phyloP scores from a whole-genome alignment of 2,888 invertebrate species.

The Didymodactylos carnosus region DNA sequence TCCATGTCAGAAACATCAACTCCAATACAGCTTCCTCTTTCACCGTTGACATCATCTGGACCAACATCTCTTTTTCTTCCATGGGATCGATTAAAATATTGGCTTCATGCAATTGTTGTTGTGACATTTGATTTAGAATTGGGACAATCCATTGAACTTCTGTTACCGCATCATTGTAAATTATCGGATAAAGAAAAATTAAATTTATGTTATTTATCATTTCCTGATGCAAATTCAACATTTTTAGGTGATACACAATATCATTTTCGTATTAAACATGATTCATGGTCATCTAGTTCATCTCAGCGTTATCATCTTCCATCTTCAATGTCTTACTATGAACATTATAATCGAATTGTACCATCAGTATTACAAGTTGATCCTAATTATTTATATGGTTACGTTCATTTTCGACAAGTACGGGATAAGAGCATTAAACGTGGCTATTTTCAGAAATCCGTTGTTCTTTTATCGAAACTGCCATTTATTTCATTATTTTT shows the following conservation, averaged over 20 bases:
- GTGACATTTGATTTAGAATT: slow-evolving; percentile 96
- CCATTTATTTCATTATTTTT: slow-evolving; percentile 81
- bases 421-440: slow-evolving; percentile 52
- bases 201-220: slow-evolving; percentile 80
- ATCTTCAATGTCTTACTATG: not conserved
- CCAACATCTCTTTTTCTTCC: slow-evolving; percentile 26
- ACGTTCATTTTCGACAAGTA: slow-evolving; percentile 74
- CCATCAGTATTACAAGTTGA: slow-evolving; percentile 4
- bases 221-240: slow-evolving; percentile 87
- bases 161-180: slow-evolving; percentile 56
- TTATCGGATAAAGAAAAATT: slow-evolving; percentile 39
- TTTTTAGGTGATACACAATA: slow-evolving; percentile 96
- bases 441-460: slow-evolving; percentile 79
- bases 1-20: not conserved
- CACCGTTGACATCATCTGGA: not conserved
- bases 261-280: slow-evolving; percentile 64
- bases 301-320: no score
- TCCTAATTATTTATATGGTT: slow-evolving; percentile 70
- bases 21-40: no score
- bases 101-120: slow-evolving; percentile 90
- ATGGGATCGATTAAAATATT: slow-evolving; percentile 49
- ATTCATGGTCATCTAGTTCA: not conserved
- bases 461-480: slow-evolving; percentile 62
- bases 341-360: slow-evolving; percentile 4
- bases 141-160: slow-evolving; percentile 85